A percentile compares a stretch with the other conserved stretches of the same genome.
These are phyloP conservation scores for Megaustenia siamemsis DNA, from an alignment of 2,888 invertebrate genomes.

Conservation along the genomic window DNA sequence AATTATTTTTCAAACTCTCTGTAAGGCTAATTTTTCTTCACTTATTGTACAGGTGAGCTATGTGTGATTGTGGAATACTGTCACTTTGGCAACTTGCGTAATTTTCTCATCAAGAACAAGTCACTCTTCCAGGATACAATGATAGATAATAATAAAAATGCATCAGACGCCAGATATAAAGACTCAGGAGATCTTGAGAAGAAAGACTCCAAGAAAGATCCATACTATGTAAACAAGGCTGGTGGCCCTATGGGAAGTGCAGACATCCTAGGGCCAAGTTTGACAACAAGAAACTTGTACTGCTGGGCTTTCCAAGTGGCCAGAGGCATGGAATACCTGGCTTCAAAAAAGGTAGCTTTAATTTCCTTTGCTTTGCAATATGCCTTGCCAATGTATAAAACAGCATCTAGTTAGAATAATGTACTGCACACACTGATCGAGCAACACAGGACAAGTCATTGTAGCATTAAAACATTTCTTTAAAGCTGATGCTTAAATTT, in stretches of 20 bases:
- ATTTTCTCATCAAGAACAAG: slow-evolving; percentile 90
- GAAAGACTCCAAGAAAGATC: slow-evolving; percentile 54
- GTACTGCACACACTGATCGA: too few relatives aligned
- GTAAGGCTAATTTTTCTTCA: too few relatives aligned
- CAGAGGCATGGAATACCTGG: slow-evolving; percentile 95
- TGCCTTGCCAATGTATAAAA: too few relatives aligned
- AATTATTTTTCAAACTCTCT: too few relatives aligned
- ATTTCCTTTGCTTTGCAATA: too few relatives aligned
- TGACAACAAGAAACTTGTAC: slow-evolving; percentile 88
- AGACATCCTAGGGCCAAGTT: slow-evolving; percentile 68
- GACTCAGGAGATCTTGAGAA: slow-evolving; percentile 57
- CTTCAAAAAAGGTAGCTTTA: slow-evolving; percentile 87
- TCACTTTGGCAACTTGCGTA: slow-evolving; percentile 93
- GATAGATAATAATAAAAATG: slow-evolving; percentile 60
- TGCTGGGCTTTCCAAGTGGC: slow-evolving; percentile 96
- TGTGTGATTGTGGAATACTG: slow-evolving; percentile 97
- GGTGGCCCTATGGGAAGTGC: slow-evolving; percentile 66
- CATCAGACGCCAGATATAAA: slow-evolving; percentile 18
- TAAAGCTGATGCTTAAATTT: too few relatives aligned
- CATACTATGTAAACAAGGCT: slow-evolving; percentile 72
- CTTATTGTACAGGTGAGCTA: slow-evolving; percentile 85
- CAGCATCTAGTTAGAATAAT: too few relatives aligned
- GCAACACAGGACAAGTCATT: too few relatives aligned
- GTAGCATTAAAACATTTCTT: too few relatives aligned
- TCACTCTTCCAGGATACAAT: slow-evolving; percentile 84